Percentiles rank a stretch among this genome's conserved stretches.
Evolutionary conservation across 2,113 vertebrate genomes (phyloP).

Genomic region (Cyanoliseus patagonus): DNA sequence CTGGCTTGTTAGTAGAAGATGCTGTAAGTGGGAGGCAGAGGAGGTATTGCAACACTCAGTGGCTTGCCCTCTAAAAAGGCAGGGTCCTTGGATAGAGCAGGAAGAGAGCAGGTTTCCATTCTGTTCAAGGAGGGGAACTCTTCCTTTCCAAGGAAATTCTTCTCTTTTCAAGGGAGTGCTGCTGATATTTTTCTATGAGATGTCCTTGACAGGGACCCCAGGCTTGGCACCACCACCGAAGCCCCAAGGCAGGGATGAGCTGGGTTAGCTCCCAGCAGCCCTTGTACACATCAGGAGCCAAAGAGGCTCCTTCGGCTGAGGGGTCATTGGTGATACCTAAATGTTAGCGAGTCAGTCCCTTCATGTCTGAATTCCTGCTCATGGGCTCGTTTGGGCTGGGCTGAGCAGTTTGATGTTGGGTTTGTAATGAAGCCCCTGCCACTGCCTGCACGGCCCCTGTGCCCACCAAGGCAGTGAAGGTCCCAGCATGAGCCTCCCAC

Average conservation of each 20-base stretch:
- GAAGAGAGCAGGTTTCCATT: background rate
- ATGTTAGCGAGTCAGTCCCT: background rate
- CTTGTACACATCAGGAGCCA: background rate
- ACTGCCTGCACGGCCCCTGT: accelerated
- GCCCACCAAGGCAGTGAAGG: background rate
- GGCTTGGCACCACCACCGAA: background rate
- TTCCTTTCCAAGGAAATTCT: background rate
- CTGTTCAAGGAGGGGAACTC: background rate
- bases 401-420: background rate
- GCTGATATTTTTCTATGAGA: background rate
- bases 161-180: background rate
- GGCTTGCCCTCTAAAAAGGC: background rate
- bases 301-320: background rate
- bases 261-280: background rate
- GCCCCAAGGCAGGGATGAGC: background rate
- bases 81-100: background rate
- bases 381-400: background rate
- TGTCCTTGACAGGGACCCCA: background rate
- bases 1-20: background rate
- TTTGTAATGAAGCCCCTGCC: background rate
- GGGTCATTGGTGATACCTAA: background rate
- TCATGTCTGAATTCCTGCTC: background rate
- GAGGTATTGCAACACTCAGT: background rate
- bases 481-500: accelerated
- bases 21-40: background rate